phyloP scores from a whole-genome alignment of 2,888 invertebrate genomes.

The Muscina levida region DNA sequence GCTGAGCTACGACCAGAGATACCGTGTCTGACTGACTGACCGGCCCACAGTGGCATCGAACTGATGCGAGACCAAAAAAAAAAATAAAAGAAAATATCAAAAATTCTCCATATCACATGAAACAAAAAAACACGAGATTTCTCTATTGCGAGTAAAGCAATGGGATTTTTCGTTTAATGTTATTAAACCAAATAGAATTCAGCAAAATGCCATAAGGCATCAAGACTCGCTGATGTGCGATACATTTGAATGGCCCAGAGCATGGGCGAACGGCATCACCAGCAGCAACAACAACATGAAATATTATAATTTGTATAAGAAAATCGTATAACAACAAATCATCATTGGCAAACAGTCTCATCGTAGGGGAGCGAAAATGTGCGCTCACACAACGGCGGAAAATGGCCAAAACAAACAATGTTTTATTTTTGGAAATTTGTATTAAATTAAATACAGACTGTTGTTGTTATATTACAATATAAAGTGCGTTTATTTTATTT shows the following conservation, averaged over 20 bases:
- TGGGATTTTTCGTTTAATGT: conserved; percentile 37
- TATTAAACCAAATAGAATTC: conserved; percentile 59
- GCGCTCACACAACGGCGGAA: conserved; percentile 17
- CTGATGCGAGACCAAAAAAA: conserved; percentile 46
- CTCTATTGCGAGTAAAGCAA: conserved; percentile 27
- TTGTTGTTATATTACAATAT: conserved; percentile 1
- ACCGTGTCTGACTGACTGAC: conserved; percentile 19
- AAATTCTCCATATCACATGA: conserved; percentile 17
- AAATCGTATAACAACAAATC: conserved; percentile 52
- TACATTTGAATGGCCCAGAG: conserved; percentile 26
- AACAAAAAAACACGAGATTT: conserved; percentile 37
- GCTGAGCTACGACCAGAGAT: conserved; percentile 17
- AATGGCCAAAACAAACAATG: conserved; percentile 35
- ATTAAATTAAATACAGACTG: conserved; percentile 28
- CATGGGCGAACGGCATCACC: conserved; percentile 6
- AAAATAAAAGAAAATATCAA: conserved; percentile 51
- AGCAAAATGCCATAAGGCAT: conserved; percentile 56
- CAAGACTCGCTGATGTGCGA: conserved; percentile 32
- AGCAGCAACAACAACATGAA: background rate
- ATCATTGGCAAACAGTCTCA: conserved; percentile 51
- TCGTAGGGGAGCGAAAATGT: conserved; percentile 32
- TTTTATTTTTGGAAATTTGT: conserved; percentile 32
- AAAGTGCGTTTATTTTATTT: conserved; percentile 30
- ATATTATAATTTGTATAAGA: conserved; percentile 21
- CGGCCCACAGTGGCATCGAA: conserved; percentile 21